Evolutionary conservation across 2,113 vertebrate genomes (phyloP).

Genomic region (Ameiurus melas): DNA sequence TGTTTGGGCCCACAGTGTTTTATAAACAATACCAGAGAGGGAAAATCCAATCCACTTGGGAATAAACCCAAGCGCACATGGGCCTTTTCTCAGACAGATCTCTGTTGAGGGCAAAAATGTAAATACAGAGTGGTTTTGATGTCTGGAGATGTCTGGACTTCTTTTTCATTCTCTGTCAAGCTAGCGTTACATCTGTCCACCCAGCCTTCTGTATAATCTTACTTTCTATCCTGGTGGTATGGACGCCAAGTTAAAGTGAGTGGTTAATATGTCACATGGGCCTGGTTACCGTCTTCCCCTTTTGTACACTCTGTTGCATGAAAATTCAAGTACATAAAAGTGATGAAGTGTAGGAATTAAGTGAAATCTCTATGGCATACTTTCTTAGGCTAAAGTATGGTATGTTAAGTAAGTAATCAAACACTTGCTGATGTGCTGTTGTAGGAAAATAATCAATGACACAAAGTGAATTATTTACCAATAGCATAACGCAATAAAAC

Average conservation of each 20-base stretch:
- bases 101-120: conserved; percentile 15
- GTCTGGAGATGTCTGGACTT: conserved; percentile 15
- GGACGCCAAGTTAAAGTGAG: not conserved
- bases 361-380: not conserved
- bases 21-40: conserved; percentile 45
- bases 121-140: conserved; percentile 28
- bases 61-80: conserved; percentile 35
- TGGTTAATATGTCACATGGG: conserved; percentile 1
- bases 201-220: conserved; percentile 3
- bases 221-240: conserved; percentile 11
- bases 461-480: not conserved
- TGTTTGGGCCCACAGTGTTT: conserved; percentile 39
- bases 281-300: not conserved
- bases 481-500: not conserved
- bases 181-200: not conserved
- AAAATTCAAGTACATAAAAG: conserved; percentile 9
- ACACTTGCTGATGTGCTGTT: not conserved
- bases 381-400: conserved; percentile 13
- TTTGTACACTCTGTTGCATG: not conserved
- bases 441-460: not conserved
- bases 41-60: conserved; percentile 46
- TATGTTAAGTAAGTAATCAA: not conserved
- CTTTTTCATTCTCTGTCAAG: conserved; percentile 4
- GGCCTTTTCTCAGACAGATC: conserved; percentile 10
- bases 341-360: conserved; percentile 20